Percentiles rank a stretch among this genome's conserved stretches.
phyloP scores from a whole-genome alignment of 2,888 invertebrate species.

The Podabrus alpinus region DNA sequence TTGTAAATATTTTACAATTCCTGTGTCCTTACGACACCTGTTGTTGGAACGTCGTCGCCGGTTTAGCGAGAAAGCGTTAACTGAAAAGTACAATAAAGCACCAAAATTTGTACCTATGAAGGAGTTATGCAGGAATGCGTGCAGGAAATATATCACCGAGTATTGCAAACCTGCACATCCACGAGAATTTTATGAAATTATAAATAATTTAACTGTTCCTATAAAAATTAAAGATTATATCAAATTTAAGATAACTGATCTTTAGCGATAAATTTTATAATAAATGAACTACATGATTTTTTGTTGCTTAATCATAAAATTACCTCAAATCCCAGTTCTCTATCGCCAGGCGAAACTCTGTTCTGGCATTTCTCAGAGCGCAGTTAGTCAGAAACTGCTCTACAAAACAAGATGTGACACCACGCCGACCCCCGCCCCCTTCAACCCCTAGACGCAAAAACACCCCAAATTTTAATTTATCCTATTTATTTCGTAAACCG shows the following conservation, averaged over 20 bases:
- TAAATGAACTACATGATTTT: neutral
- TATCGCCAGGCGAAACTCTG: too few species aligned
- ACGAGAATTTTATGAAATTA: neutral
- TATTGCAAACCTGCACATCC: neutral
- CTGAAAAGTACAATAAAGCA: neutral
- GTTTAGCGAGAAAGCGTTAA: neutral
- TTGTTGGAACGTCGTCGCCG: neutral
- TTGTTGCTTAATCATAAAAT: too few species aligned
- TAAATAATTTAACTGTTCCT: neutral
- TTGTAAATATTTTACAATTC: neutral
- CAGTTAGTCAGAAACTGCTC: too few species aligned
- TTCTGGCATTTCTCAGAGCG: too few species aligned
- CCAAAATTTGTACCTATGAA: neutral
- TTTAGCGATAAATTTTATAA: neutral
- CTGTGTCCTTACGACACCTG: neutral
- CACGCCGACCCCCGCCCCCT: too few species aligned
- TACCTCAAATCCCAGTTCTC: too few species aligned
- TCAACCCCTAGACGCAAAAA: too few species aligned
- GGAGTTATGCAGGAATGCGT: neutral
- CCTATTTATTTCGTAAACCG: too few species aligned
- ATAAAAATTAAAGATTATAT: neutral
- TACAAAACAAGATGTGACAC: too few species aligned
- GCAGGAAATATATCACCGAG: neutral
- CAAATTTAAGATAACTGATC: neutral
- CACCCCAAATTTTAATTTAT: too few species aligned